Evolutionary conservation across 2,797 vertebrate genomes (phyloP).

Genomic region (Anas acuta): DNA sequence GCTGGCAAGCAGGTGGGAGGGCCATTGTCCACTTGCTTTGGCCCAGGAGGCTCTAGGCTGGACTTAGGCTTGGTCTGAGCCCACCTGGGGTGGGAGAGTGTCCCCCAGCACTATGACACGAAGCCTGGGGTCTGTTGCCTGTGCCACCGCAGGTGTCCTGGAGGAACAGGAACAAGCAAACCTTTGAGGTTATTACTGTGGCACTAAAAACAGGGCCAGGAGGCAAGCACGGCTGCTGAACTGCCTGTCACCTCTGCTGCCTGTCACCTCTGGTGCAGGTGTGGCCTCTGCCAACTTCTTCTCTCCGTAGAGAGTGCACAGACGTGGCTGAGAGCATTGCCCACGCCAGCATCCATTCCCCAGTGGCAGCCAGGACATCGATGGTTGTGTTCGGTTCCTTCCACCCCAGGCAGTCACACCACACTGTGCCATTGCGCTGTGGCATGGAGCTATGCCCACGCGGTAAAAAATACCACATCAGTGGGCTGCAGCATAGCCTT

Average conservation of each 20-base stretch:
- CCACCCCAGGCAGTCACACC: rapidly evolving
- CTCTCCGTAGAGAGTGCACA: not conserved
- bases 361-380: rapidly evolving
- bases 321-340: not conserved
- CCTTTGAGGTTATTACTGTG: not conserved
- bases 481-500: not conserved
- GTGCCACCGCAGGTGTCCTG: not conserved
- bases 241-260: not conserved
- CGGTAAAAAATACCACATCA: not conserved
- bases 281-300: not conserved
- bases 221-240: not conserved
- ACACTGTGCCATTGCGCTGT: not conserved
- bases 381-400: not conserved
- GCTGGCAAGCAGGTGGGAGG: not conserved
- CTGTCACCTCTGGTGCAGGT: not conserved
- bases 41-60: not conserved
- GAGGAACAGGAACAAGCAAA: not conserved
- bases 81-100: not conserved
- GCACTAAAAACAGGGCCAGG: not conserved
- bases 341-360: not conserved
- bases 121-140: not conserved
- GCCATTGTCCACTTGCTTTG: rapidly evolving
- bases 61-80: not conserved
- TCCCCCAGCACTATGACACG: rapidly evolving
- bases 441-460: not conserved